phyloP scores from a whole-genome alignment of 2,113 vertebrate species.

The Ptilonorhynchus violaceus region DNA sequence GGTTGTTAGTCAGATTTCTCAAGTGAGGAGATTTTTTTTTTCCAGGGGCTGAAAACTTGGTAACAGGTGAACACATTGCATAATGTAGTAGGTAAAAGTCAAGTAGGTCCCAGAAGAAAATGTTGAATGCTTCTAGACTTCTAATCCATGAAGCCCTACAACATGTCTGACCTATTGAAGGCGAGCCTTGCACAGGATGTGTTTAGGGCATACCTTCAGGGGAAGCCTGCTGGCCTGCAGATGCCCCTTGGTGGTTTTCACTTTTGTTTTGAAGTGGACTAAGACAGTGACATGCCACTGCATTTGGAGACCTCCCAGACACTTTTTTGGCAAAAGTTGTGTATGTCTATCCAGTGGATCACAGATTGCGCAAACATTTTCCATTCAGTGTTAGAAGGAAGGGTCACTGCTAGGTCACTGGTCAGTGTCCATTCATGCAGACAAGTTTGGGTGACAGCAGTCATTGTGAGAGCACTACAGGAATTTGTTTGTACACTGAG shows the following conservation, averaged over 20 bases:
- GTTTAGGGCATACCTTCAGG: not conserved
- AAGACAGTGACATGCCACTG: not conserved
- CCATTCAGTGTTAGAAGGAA: not conserved
- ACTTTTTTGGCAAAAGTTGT: not conserved
- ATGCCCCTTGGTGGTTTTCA: not conserved
- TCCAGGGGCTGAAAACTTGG: not conserved
- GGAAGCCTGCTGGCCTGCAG: not conserved
- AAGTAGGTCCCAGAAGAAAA: not conserved
- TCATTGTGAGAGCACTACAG: not conserved
- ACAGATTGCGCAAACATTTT: not conserved
- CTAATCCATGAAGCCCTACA: not conserved
- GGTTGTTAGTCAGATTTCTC: not conserved
- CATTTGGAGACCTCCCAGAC: not conserved
- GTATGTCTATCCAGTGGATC: not conserved
- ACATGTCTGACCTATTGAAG: not conserved
- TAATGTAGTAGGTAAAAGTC: not conserved
- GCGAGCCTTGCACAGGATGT: not conserved
- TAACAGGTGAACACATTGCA: not conserved
- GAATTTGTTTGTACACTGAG: not conserved
- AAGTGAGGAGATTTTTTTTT: not conserved
- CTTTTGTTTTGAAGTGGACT: not conserved
- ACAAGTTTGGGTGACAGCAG: not conserved
- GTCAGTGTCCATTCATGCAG: not conserved
- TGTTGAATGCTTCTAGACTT: not conserved
- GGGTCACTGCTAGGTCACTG: not conserved